Evolutionary conservation across 2,888 invertebrate genomes (phyloP).

Genomic region (Caradrina clavipalpis): DNA sequence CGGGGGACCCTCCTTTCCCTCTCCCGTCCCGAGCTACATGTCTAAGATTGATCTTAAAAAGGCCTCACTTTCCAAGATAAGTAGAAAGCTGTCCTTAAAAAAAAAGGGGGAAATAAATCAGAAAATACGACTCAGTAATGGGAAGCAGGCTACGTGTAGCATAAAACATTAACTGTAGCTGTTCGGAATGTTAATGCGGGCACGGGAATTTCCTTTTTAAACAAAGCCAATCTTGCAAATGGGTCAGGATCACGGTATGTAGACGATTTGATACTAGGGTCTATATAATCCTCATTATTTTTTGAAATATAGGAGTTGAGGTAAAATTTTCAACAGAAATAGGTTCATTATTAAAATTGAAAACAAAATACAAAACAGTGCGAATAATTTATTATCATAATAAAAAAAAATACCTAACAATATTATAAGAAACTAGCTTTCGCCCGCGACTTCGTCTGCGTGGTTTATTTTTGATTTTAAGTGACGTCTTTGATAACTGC

Average conservation of each 20-base stretch:
- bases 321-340: too few relatives aligned
- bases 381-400: too few relatives aligned
- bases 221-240: conserved; percentile 25
- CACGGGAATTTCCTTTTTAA: conserved; percentile 31
- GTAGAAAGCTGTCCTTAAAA: background rate
- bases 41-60: too few relatives aligned
- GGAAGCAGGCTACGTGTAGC: conserved; percentile 1
- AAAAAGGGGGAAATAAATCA: conserved; percentile 10
- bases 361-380: too few relatives aligned
- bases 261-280: background rate
- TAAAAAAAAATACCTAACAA: too few relatives aligned
- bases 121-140: conserved; percentile 6
- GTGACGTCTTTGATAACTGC: too few relatives aligned
- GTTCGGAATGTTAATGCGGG: conserved; percentile 37
- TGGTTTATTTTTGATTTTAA: too few relatives aligned
- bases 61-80: too few relatives aligned
- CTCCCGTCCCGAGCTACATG: background rate
- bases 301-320: background rate
- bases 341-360: too few relatives aligned
- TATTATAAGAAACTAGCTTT: too few relatives aligned
- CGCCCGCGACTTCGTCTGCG: too few relatives aligned
- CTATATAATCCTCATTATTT: background rate
- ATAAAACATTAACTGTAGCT: conserved; percentile 33
- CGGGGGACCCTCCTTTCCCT: too few relatives aligned
- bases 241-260: conserved; percentile 16